phyloP scores from a whole-genome alignment of 2,113 vertebrate genomes.

The Pangasianodon gigas region DNA sequence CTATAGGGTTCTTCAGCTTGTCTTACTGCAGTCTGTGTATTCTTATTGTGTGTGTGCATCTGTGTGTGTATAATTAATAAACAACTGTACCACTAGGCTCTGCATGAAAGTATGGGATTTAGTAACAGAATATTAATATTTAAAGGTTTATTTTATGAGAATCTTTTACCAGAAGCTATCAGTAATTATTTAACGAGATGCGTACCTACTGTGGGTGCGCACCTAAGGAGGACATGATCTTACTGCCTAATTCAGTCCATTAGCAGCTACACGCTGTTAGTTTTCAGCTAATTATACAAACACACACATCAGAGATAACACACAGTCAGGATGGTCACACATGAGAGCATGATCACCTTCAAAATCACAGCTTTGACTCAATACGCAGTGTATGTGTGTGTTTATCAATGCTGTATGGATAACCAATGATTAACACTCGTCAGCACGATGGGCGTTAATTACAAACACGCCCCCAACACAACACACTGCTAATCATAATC shows the following conservation, averaged over 20 bases:
- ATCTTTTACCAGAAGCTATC: not conserved
- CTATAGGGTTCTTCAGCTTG: not conserved
- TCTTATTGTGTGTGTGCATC: not conserved
- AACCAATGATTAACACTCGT: not conserved
- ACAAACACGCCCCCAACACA: not conserved
- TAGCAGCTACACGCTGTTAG: not conserved
- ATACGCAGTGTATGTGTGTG: not conserved
- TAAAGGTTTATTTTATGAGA: not conserved
- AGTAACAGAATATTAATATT: not conserved
- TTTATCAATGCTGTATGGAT: not conserved
- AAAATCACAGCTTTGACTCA: not conserved
- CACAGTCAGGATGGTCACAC: not conserved
- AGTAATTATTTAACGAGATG: no score
- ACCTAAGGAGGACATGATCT: not conserved
- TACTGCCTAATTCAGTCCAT: not conserved
- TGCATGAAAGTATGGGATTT: not conserved
- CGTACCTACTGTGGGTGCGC: not conserved
- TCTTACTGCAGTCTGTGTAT: constrained; percentile 11
- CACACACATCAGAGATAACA: not conserved
- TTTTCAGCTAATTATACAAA: not conserved
- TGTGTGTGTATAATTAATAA: not conserved
- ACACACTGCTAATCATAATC: not conserved
- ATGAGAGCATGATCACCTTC: not conserved
- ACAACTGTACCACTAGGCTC: not conserved
- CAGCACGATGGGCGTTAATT: not conserved